Evolutionary conservation across 2,113 vertebrate species (phyloP).

Genomic region (Ascaphus truei): DNA sequence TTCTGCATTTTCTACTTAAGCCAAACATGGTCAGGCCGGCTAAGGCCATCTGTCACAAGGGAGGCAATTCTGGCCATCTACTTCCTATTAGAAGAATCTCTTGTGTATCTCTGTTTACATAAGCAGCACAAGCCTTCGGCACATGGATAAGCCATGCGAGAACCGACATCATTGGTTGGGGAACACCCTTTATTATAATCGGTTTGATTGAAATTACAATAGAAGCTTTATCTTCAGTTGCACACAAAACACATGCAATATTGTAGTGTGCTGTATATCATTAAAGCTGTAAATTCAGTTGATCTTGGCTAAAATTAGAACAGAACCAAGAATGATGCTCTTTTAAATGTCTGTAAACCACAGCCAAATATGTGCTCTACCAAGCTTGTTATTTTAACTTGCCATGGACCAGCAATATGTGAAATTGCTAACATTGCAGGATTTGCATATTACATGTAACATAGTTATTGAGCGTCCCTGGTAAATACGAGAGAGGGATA

Average conservation of each 20-base stretch:
- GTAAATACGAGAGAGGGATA: too few relatives aligned
- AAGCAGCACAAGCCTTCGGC: not conserved
- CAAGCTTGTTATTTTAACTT: too few relatives aligned
- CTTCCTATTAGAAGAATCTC: not conserved
- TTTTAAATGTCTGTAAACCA: too few relatives aligned
- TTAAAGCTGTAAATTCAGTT: not conserved
- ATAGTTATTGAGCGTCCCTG: too few relatives aligned
- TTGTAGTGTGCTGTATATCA: not conserved
- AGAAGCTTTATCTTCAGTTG: not conserved
- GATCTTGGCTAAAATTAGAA: too few relatives aligned
- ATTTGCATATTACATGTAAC: too few relatives aligned
- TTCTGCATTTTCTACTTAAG: conserved; percentile 35
- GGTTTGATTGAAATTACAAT: conserved; percentile 4
- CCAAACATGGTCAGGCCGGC: not conserved
- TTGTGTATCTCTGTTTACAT: not conserved
- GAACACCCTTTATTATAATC: not conserved
- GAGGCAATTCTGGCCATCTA: not conserved
- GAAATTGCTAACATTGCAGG: too few relatives aligned
- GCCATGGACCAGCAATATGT: too few relatives aligned
- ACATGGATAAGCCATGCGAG: not conserved
- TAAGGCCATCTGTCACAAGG: conserved; percentile 36
- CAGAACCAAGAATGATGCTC: too few relatives aligned
- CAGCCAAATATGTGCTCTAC: too few relatives aligned
- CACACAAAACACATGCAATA: not conserved
- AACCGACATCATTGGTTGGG: not conserved